Evolutionary conservation across 2,888 invertebrate genomes (phyloP).

Genomic region (Ectropis crepuscularia): DNA sequence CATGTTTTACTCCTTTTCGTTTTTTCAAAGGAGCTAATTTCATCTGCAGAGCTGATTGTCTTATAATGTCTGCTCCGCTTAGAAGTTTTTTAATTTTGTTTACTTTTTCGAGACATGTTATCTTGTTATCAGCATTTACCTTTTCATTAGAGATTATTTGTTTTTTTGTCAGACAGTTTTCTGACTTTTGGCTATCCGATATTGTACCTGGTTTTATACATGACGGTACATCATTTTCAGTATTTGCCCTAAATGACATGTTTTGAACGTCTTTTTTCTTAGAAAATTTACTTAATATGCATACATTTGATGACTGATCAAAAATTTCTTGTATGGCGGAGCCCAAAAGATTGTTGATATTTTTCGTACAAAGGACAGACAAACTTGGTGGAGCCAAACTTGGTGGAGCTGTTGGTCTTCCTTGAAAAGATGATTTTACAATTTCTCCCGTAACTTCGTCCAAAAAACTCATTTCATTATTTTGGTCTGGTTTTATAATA

Average conservation of each 20-base stretch:
- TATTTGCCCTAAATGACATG: slow-evolving; percentile 24
- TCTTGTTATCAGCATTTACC: slow-evolving; percentile 22
- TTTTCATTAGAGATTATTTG: slow-evolving; percentile 28
- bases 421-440: slow-evolving; percentile 19
- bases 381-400: slow-evolving; percentile 22
- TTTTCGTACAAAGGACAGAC: slow-evolving; percentile 20
- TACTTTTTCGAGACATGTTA: slow-evolving; percentile 26
- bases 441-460: slow-evolving; percentile 18
- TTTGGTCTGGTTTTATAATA: slow-evolving; percentile 13
- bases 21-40: slow-evolving; percentile 23
- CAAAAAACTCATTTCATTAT: slow-evolving; percentile 14
- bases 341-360: slow-evolving; percentile 23
- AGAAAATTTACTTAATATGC: slow-evolving; percentile 26
- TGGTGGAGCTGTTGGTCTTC: slow-evolving; percentile 17
- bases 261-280: slow-evolving; percentile 28
- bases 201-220: slow-evolving; percentile 21
- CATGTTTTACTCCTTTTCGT: slow-evolving; percentile 25
- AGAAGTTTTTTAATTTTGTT: slow-evolving; percentile 26
- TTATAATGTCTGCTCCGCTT: slow-evolving; percentile 27
- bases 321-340: slow-evolving; percentile 20
- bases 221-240: slow-evolving; percentile 18
- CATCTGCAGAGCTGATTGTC: slow-evolving; percentile 27
- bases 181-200: slow-evolving; percentile 23
- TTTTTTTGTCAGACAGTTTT: slow-evolving; percentile 27
- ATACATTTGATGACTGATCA: slow-evolving; percentile 20